phyloP scores from a whole-genome alignment of 35 echinoderm and acorn worm genomes.

The Diadema setosum region DNA sequence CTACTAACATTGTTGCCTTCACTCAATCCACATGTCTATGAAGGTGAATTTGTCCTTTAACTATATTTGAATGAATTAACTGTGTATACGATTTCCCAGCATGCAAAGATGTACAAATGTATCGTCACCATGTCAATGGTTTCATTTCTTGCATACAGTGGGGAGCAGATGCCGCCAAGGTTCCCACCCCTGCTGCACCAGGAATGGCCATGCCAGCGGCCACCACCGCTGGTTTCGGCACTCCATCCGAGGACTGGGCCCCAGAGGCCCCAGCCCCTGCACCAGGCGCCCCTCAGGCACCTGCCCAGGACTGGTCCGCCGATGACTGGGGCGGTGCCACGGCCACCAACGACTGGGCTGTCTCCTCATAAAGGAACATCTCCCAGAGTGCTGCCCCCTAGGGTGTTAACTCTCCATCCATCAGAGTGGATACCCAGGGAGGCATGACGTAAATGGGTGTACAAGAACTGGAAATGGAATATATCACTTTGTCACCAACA shows the following conservation, averaged over 20 bases:
- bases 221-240: not conserved
- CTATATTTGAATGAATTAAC: not conserved
- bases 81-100: not conserved
- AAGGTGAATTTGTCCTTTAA: too few species aligned
- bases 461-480: too few species aligned
- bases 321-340: constrained; percentile 59
- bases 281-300: not conserved
- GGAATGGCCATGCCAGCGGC: too few species aligned
- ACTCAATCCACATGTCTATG: too few species aligned
- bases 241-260: constrained; percentile 60
- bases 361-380: constrained; percentile 9
- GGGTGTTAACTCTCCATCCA: too few species aligned
- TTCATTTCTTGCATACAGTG: constrained; percentile 19
- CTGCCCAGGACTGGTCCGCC: constrained; percentile 39
- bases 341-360: constrained; percentile 41
- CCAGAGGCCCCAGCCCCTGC: not conserved
- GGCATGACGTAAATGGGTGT: too few species aligned
- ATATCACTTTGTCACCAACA: too few species aligned
- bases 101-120: not conserved
- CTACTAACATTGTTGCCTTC: too few species aligned
- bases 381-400: too few species aligned
- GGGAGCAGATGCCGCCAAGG: constrained; percentile 25
- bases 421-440: too few species aligned
- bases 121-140: not conserved
- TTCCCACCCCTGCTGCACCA: not conserved